Base-by-base conservation (phyloP, 1,140 invertebrate genomes). In the Drosophila varians region DNA sequence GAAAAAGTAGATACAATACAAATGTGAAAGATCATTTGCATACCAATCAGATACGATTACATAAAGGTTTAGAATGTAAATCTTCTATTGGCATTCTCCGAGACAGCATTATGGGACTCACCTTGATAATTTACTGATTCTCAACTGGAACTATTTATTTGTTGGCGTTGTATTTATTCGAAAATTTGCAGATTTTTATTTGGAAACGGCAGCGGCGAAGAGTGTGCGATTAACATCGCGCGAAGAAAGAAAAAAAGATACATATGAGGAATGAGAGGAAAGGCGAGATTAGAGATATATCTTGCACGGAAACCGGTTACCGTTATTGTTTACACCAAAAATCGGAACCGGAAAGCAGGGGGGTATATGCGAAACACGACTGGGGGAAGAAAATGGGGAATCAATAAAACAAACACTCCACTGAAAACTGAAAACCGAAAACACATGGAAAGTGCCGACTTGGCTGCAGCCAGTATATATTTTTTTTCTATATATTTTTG, bases 401-500 rank as follows among this genome's bases (percentile, higher is more conserved):
- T 83, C 74, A 83, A 84, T 83, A 83, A 84, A 82, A 83, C 78
- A 82, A 82, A 82, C 78, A 77, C 62, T 82, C 40, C 66, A 64
- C 57, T 11, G 36, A 61, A 62, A 26, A 26, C 25, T 26, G 25
- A 26, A 26, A 28, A 28, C 26, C 8, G 26, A 31, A 61, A 66
- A 61, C 74, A 84, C 70, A 83, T 56, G 57, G 69, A 77, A 68
- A 61, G 61, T 45, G 61, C 49, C 26, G 38, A 38, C 34, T 11
- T n/a, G 40, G 36, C 38, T 45, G 52, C 58, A 23, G 49, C 34
- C 34, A 40, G 38, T 14, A 70, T 46, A 48, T 43, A 69, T 77
- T 16, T 42, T 16, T n/a, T 31, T 31, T 31, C 28, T 42, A 58
- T 73, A 77, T 43, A 34, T 46, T 58, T 47, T 64, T 56, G 52